A percentile compares a stretch with the other conserved stretches of the same genome.
Conservation (phyloP, 2,888 invertebrate species). For the Callinectes sapidus region DNA sequence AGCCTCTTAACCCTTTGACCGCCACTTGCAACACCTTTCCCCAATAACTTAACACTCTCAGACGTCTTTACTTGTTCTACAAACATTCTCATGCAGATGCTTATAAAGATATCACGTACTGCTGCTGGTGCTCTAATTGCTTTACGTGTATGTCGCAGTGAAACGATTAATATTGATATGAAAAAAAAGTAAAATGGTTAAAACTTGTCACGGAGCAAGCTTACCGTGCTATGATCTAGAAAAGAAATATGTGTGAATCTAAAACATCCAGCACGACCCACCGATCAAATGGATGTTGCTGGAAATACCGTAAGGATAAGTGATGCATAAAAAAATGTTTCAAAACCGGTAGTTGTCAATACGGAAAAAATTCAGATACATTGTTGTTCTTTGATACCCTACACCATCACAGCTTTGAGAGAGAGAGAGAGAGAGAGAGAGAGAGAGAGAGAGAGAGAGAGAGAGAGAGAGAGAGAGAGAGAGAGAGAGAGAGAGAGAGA, state of each 20-base stretch:
- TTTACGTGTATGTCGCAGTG: no score
- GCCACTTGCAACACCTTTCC: no score
- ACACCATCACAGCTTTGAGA: not conserved
- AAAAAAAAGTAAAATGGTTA: not conserved
- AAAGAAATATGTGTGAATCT: not conserved
- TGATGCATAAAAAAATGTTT: not conserved
- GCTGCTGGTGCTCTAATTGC: no score
- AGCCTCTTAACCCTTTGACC: no score
- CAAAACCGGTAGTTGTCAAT: not conserved
- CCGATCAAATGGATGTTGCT: not conserved
- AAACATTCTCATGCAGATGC: no score
- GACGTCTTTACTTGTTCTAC: no score
- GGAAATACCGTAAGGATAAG: not conserved
- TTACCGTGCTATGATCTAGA: not conserved
- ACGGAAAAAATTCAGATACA: not conserved
- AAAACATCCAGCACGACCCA: not conserved
- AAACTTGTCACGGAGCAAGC: not conserved
- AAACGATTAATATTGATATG: no score
- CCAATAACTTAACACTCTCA: no score
- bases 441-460: conserved; percentile 1
- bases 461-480: conserved; percentile 1
- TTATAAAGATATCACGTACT: no score
- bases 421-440: conserved; percentile 1
- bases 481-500: not conserved
- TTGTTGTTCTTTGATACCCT: not conserved